A percentile compares a stretch with the other conserved stretches of the same genome.
These are phyloP conservation scores for Plectrocnemia conspersa DNA, from an alignment of 1,140 invertebrate genomes.

Conservation along the genomic window DNA sequence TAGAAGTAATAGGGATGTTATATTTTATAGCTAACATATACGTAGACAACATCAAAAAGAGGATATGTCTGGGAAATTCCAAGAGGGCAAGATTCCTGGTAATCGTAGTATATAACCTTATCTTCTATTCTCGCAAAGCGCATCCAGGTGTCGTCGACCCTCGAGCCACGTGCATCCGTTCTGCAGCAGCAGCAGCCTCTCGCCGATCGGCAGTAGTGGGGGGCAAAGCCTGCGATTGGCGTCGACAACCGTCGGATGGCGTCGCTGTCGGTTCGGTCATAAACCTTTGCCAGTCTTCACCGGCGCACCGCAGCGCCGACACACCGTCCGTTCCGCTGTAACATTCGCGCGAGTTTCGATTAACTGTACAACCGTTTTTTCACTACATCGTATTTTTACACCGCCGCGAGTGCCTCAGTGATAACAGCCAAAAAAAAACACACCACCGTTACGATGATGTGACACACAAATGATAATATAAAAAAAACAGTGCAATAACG, in stretches of 20 bases:
- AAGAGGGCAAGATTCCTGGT: no score
- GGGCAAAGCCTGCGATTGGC: no score
- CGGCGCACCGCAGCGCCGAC: background rate
- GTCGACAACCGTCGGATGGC: constrained; percentile 9
- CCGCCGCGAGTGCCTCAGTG: no score
- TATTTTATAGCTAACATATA: no score
- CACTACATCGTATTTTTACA: no score
- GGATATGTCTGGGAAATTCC: no score
- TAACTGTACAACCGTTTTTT: constrained; percentile 24
- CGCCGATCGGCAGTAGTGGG: no score
- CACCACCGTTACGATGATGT: constrained; percentile 14
- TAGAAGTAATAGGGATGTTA: no score
- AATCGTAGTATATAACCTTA: no score
- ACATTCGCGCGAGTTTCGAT: constrained; percentile 3
- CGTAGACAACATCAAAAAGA: no score
- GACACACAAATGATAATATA: constrained; percentile 20
- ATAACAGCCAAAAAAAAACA: background rate
- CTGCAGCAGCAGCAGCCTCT: no score
- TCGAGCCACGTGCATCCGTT: background rate
- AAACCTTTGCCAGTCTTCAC: constrained; percentile 16
- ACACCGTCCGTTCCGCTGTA: background rate
- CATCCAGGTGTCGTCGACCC: background rate
- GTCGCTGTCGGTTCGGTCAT: constrained; percentile 16
- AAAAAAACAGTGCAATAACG: background rate
- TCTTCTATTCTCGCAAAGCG: no score